Conservation (phyloP, 2,888 invertebrate species). For the Lasioglossum oenotherae region DNA sequence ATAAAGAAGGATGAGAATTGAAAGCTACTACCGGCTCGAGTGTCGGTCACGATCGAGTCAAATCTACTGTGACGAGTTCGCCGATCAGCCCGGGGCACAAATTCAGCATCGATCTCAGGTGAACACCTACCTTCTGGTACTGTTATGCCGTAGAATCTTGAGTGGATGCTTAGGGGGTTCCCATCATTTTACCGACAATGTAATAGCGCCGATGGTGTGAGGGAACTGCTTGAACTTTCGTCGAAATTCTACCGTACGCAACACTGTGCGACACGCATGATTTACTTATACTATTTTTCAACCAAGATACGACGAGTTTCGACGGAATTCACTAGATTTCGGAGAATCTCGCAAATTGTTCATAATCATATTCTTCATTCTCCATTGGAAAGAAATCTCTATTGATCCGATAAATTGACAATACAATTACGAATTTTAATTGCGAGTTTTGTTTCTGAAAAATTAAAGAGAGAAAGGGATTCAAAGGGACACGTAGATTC, state of each 20-base stretch:
- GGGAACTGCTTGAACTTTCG: slow-evolving; percentile 18
- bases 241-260: slow-evolving; percentile 14
- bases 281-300: not conserved
- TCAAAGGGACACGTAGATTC: not conserved
- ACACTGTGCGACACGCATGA: not conserved
- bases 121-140: slow-evolving; percentile 50
- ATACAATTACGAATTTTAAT: not conserved
- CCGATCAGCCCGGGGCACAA: slow-evolving; percentile 60
- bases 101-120: slow-evolving; percentile 47
- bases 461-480: not conserved
- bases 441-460: not conserved
- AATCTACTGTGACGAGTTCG: slow-evolving; percentile 69
- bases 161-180: slow-evolving; percentile 31
- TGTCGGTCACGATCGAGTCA: slow-evolving; percentile 67
- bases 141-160: slow-evolving; percentile 49
- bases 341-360: not conserved
- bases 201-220: slow-evolving; percentile 34
- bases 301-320: not conserved
- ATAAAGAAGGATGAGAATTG: slow-evolving; percentile 61
- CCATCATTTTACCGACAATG: slow-evolving; percentile 34
- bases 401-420: no score
- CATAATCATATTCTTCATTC: not conserved
- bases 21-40: slow-evolving; percentile 53
- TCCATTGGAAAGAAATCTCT: no score
- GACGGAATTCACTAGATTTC: not conserved